Evolutionary conservation across 2,797 vertebrate species (phyloP).

Genomic region (Gallinago stenura): DNA sequence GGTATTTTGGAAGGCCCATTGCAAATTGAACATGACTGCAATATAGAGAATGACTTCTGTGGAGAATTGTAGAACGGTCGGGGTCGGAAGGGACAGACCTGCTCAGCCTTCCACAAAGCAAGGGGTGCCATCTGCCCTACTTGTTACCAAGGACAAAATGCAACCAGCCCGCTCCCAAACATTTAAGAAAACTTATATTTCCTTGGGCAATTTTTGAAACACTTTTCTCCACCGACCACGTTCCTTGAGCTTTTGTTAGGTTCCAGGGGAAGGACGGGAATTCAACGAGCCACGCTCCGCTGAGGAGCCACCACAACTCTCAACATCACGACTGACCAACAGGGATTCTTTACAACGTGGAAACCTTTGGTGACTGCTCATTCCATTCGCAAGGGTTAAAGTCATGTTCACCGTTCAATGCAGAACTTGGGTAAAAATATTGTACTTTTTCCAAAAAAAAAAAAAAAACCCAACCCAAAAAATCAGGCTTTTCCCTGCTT

Average conservation of each 20-base stretch:
- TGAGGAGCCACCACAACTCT: background rate
- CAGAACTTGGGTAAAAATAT: background rate
- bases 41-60: background rate
- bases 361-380: background rate
- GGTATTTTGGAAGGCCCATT: background rate
- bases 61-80: background rate
- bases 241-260: background rate
- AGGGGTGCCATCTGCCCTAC: background rate
- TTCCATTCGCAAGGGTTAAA: background rate
- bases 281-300: background rate
- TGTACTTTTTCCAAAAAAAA: background rate
- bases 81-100: background rate
- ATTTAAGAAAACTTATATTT: background rate
- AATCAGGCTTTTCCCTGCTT: background rate
- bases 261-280: background rate
- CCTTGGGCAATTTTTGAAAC: background rate
- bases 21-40: background rate
- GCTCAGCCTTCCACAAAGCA: background rate
- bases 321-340: accelerated
- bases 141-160: accelerated
- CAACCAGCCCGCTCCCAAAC: background rate
- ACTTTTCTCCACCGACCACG: background rate
- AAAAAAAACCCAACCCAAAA: background rate
- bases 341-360: background rate
- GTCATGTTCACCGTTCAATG: accelerated